Evolutionary conservation across 2,797 vertebrate genomes (phyloP), one percentile per base, ranked within the genome.

Genomic region (Channa striata): DNA sequence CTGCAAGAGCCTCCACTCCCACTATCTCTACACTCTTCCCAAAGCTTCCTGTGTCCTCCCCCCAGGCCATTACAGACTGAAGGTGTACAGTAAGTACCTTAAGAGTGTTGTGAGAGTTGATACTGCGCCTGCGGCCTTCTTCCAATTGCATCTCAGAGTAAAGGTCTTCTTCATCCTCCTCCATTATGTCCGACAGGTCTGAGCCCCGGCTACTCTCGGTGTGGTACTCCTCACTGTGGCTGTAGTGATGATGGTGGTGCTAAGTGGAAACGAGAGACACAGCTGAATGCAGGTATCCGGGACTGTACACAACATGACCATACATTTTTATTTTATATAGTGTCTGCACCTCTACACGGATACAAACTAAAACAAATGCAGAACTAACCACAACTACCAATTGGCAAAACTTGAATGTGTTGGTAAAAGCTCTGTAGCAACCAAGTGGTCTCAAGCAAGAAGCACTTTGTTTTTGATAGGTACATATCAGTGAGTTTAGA

Each of bases 61-160:
- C n/a, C 50, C 6, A 1, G 23, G 20, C 44, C 65, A 25, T 61
- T 44, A 50, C 52, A 47, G 59, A 58, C 12, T 17, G 49, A 68
- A 53, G 57, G 59, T 69, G 67, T 71, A 67, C 59, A 17, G 50
- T 50, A 33, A 57, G 83, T 96, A 99, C 98, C 98, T 99, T 99
- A 64, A 99, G 96, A 1, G 97, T 90, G 42, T 93, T 95, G 91
- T 98, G 98, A 19, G 98, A 96, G 47, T 94, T 95, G 82, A 97
- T 92, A 20, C 97, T 97, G 76, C 97, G 93, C 46, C 97, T 88
- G 34, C 96, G 96, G 8, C 97, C 96, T 0, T 98, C 98, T 84
- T 99, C 98, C 90, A 97, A 91, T 77, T 98, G 97, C 97, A 99
- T 99, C 91, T 99, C 98, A 0, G 96, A 97, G 91, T 96, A 99